A percentile compares a stretch with the other conserved stretches of the same genome.
phyloP scores from a whole-genome alignment of 2,888 invertebrate species.

The Merodon equestris region DNA sequence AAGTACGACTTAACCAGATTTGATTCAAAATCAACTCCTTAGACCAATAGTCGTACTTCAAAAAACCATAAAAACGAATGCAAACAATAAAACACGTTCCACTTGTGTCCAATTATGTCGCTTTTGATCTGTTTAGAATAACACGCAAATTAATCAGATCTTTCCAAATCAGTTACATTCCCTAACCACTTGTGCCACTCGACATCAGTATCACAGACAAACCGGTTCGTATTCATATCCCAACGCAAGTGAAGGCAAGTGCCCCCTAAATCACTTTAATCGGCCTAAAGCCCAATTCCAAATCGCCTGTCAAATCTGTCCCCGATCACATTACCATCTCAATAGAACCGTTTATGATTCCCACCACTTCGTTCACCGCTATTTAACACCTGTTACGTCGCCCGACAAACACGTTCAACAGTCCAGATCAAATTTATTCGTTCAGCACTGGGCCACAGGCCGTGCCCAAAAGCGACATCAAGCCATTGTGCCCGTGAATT shows the following conservation, averaged over 20 bases:
- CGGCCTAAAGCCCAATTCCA: background rate
- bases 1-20: no score
- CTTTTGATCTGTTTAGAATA: no score
- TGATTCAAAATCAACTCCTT: no score
- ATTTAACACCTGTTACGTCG: conserved; percentile 47
- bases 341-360: conserved; percentile 30
- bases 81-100: no score
- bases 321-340: conserved; percentile 49
- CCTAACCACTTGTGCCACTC: no score
- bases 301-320: conserved; percentile 39
- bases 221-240: background rate
- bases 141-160: no score
- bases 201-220: no score
- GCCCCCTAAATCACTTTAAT: conserved; percentile 4
- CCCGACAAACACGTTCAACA: conserved; percentile 29
- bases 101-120: no score
- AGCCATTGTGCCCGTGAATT: conserved; percentile 50
- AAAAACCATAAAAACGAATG: no score
- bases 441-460: conserved; percentile 15
- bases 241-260: background rate
- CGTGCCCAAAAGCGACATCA: conserved; percentile 19
- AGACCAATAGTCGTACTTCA: no score
- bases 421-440: conserved; percentile 61
- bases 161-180: no score
- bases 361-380: conserved; percentile 1